Evolutionary conservation across 2,888 invertebrate genomes (phyloP).

Genomic region (Oxycera nigricornis): DNA sequence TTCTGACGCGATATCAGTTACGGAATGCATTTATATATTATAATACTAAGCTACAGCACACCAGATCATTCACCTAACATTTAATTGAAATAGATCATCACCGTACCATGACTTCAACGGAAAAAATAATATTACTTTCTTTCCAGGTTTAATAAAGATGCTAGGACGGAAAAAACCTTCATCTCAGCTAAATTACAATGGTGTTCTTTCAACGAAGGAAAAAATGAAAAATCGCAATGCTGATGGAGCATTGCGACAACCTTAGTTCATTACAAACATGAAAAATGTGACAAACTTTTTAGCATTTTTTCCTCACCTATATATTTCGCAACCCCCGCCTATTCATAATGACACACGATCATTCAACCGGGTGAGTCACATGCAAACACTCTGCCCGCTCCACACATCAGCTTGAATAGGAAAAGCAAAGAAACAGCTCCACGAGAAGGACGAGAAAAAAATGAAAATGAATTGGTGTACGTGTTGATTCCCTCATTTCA

Average conservation of each 20-base stretch:
- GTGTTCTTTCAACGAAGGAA: no score
- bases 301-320: constrained; percentile 3
- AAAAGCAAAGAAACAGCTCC: neutral
- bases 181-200: neutral
- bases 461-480: neutral
- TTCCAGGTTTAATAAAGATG: neutral
- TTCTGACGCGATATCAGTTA: no score
- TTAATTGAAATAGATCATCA: no score
- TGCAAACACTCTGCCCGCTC: neutral
- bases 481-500: constrained; percentile 24
- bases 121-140: no score
- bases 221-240: neutral
- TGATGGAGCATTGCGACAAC: neutral
- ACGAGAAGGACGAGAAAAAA: neutral
- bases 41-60: no score
- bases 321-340: neutral
- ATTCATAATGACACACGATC: neutral
- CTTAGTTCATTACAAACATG: constrained; percentile 17
- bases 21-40: no score
- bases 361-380: neutral
- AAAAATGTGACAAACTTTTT: constrained; percentile 19
- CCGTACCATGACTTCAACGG: no score
- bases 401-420: neutral
- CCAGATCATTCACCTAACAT: no score
- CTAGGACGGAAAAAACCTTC: neutral